These are phyloP conservation scores for Semnopithecus entellus DNA, from an alignment of 2,113 vertebrate species.

Conservation along the genomic window DNA sequence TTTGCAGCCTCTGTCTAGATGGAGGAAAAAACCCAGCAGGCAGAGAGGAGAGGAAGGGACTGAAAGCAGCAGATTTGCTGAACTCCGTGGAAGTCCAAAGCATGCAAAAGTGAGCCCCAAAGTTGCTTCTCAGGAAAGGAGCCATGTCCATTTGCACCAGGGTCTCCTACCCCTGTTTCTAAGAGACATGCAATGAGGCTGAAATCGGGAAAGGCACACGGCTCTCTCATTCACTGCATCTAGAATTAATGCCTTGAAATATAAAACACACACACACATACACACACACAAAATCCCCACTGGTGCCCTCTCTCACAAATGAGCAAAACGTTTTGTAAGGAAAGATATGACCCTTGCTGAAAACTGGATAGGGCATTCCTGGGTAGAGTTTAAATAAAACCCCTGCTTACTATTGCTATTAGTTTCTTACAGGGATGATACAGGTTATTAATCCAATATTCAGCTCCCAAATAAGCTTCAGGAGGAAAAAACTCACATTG, in stretches of 20 bases:
- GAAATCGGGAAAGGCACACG: background rate
- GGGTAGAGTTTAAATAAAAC: constrained; percentile 71
- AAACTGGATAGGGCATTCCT: constrained; percentile 10
- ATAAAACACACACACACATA: background rate
- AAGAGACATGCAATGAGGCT: background rate
- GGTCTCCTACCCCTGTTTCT: constrained; percentile 47
- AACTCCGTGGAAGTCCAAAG: constrained; percentile 11
- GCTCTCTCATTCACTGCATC: background rate
- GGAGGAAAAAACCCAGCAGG: background rate
- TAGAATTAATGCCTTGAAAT: constrained; percentile 56
- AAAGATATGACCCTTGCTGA: constrained; percentile 63
- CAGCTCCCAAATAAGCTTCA: constrained; percentile 65
- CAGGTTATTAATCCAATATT: constrained; percentile 66
- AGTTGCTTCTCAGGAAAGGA: background rate
- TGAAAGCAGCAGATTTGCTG: background rate
- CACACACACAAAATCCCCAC: background rate
- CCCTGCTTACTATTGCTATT: constrained; percentile 52
- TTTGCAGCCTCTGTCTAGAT: background rate
- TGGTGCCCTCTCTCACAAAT: constrained; percentile 43
- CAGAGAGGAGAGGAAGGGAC: background rate
- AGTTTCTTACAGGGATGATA: constrained; percentile 63
- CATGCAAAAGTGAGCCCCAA: constrained; percentile 12
- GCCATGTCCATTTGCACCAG: background rate
- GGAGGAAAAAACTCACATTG: background rate
- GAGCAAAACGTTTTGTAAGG: constrained; percentile 57